Evolutionary conservation across 1,140 invertebrate genomes (phyloP).

Genomic region (Tetraneura akinire): DNA sequence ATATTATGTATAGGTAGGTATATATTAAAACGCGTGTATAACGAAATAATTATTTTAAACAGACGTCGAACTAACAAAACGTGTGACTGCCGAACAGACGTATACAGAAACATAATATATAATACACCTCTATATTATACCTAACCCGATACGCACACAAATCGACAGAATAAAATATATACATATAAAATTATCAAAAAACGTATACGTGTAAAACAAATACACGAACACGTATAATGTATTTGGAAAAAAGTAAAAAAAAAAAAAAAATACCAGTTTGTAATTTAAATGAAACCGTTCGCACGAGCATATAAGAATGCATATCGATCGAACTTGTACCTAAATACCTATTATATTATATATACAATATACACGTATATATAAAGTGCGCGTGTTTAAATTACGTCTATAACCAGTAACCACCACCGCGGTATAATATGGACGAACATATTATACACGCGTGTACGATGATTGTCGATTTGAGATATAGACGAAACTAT

Average conservation of each 20-base stretch:
- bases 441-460: no score
- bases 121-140: neutral
- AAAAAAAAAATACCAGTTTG: slow-evolving; percentile 38
- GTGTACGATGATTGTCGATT: no score
- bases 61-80: neutral
- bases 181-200: neutral
- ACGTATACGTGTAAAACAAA: slow-evolving; percentile 23
- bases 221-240: neutral
- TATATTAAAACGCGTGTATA: neutral
- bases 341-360: neutral
- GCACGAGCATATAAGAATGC: neutral
- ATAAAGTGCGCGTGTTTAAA: no score
- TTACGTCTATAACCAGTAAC: no score
- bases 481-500: no score
- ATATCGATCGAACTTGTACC: slow-evolving; percentile 27
- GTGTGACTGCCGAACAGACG: neutral
- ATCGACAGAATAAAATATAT: neutral
- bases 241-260: neutral
- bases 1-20: no score
- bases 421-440: no score
- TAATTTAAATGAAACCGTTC: slow-evolving; percentile 26
- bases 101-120: neutral
- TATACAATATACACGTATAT: no score
- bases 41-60: slow-evolving; percentile 11
- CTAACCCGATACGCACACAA: neutral